Evolutionary conservation across 2,113 vertebrate genomes (phyloP).

Genomic region (Cephalopterus ornatus): DNA sequence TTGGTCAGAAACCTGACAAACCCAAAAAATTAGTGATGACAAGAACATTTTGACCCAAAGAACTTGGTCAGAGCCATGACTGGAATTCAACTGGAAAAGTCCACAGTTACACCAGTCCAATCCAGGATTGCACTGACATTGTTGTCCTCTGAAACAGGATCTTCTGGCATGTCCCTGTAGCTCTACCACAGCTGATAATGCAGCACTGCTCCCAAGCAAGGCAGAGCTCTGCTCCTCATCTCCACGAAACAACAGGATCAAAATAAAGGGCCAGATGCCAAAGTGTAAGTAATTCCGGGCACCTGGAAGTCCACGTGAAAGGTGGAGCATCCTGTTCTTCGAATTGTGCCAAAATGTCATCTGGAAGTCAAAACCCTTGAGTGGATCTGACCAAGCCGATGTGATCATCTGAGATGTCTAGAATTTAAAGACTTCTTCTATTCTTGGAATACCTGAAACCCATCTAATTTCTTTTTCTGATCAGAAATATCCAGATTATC

Average conservation of each 20-base stretch:
- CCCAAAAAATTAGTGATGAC: neutral
- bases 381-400: neutral
- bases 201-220: neutral
- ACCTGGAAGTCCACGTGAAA: rapidly evolving
- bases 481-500: neutral
- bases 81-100: neutral
- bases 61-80: neutral
- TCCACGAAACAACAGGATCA: neutral
- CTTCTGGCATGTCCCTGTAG: neutral
- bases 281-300: neutral
- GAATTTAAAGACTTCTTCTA: neutral
- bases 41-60: neutral
- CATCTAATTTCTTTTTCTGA: neutral
- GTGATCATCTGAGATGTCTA: neutral
- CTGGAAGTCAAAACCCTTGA: neutral
- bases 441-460: neutral
- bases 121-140: neutral
- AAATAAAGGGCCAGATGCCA: neutral
- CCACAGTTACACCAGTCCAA: neutral
- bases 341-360: neutral
- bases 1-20: neutral
- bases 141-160: neutral
- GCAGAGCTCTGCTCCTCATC: neutral
- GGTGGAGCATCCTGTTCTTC: neutral
- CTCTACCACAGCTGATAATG: neutral